Conservation (phyloP, 2,113 vertebrate genomes). For the Lepus europaeus region DNA sequence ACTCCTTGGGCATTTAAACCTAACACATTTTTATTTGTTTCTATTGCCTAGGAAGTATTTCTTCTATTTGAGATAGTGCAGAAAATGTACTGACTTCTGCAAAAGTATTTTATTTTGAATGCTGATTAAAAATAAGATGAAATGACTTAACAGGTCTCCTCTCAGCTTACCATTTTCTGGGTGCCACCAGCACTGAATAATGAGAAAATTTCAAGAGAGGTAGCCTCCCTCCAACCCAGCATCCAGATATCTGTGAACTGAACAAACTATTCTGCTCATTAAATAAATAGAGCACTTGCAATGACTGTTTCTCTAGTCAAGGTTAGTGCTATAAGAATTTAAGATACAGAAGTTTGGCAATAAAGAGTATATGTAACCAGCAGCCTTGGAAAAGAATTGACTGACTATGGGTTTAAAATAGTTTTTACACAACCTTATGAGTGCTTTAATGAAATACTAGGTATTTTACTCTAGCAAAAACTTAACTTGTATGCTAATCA, state of each 20-base stretch:
- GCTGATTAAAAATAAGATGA: not conserved
- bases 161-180: not conserved
- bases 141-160: not conserved
- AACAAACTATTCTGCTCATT: slow-evolving; percentile 42
- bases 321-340: slow-evolving; percentile 60
- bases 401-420: slow-evolving; percentile 63
- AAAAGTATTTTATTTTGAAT: not conserved
- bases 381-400: slow-evolving; percentile 35
- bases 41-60: slow-evolving; percentile 6
- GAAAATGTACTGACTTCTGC: not conserved
- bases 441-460: slow-evolving; percentile 62
- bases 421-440: slow-evolving; percentile 9
- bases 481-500: slow-evolving; percentile 78
- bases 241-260: not conserved
- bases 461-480: slow-evolving; percentile 75
- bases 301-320: slow-evolving; percentile 53
- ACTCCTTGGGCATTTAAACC: not conserved
- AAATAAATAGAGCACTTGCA: slow-evolving; percentile 29
- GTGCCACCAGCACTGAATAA: not conserved
- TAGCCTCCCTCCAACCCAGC: not conserved
- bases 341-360: slow-evolving; percentile 60
- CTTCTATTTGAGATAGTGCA: not conserved
- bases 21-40: slow-evolving; percentile 40
- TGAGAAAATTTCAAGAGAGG: not conserved
- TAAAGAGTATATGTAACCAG: slow-evolving; percentile 52